Evolutionary conservation across 2,113 vertebrate species (phyloP).

Genomic region (Columba janthina): DNA sequence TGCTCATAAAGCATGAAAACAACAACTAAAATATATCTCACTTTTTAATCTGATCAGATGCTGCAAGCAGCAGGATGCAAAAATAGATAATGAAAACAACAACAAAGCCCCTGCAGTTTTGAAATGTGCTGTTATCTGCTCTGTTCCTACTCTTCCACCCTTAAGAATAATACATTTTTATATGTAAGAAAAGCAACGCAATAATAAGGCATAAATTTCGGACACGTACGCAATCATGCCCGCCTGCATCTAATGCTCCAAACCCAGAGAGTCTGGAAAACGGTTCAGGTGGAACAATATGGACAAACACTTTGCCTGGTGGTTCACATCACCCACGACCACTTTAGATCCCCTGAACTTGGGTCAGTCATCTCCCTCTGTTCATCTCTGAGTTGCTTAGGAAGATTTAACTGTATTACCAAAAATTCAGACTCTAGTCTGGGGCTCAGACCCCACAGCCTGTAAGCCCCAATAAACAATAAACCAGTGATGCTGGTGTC

Average conservation of each 20-base stretch:
- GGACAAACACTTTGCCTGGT: not conserved
- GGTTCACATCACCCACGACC: not conserved
- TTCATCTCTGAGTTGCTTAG: slow-evolving; percentile 18
- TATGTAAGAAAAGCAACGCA: not conserved
- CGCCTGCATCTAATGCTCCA: not conserved
- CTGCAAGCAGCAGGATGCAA: slow-evolving; percentile 36
- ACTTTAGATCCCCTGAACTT: slow-evolving; percentile 31
- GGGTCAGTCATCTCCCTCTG: not conserved
- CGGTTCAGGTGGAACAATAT: not conserved
- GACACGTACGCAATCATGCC: not conserved
- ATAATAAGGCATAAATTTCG: not conserved
- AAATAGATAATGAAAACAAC: slow-evolving; percentile 53
- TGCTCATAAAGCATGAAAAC: not conserved
- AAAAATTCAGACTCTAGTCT: not conserved
- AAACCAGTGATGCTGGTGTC: not conserved
- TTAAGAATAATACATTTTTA: not conserved
- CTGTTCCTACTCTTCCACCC: not conserved
- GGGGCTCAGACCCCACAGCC: not conserved
- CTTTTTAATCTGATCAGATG: slow-evolving; percentile 35
- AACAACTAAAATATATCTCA: not conserved
- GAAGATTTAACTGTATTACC: slow-evolving; percentile 16
- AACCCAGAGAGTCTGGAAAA: not conserved
- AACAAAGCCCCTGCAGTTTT: slow-evolving; percentile 49
- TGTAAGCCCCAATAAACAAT: not conserved
- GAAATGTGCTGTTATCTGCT: not conserved